Evolutionary conservation across 2,888 invertebrate genomes (phyloP), one percentile per base, ranked within the genome.

Genomic region (Elysia crispata): DNA sequence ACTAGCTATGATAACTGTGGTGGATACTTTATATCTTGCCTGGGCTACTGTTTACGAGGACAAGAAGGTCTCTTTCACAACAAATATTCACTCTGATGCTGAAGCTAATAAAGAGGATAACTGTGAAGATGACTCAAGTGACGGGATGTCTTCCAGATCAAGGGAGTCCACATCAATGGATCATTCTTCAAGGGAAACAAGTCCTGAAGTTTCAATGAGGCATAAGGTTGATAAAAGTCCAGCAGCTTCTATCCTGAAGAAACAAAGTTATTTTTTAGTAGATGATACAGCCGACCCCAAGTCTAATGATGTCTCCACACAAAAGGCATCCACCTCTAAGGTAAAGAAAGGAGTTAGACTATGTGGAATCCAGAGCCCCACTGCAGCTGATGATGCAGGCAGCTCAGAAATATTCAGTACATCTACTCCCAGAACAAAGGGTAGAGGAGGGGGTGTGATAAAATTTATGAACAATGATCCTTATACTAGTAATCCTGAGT

Each of bases 1-100:
- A 15, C 84, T 88, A 66, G 88, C 90, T 20, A 84, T 87, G 20
- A 85, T 88, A 28, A 87, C 87, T 31, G 88, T 90, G 23, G 79
- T 85, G 62, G 75, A 81, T 23, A 86, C 86, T 15, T 83, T 90
- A 81, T 85, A 86, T 76, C 83, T 82, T 64, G 88, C 88, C 18
- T 66, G 86, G 18, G 62, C 28, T n/a, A 74, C 67, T 18, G 33
- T 60, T n/a, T 60, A 79, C 67, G 49, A 70, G n/a, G 74, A 79
- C 0, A 79, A 79, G 31, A 57, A 33, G 20, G 67, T 74, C 6
- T 64, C 72, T 3, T 78, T 78, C 25, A 49, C 73, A 1, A n/a
- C 64, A 11, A 54, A 54, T 28, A 67, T 79, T 57, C 67, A 79
- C 41, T 79, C 74, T 57, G 41, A 41, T 41, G 41, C 41, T 41